Conservation (phyloP, 2,888 invertebrate species). For the Sceliomorpha sp. region DNA sequence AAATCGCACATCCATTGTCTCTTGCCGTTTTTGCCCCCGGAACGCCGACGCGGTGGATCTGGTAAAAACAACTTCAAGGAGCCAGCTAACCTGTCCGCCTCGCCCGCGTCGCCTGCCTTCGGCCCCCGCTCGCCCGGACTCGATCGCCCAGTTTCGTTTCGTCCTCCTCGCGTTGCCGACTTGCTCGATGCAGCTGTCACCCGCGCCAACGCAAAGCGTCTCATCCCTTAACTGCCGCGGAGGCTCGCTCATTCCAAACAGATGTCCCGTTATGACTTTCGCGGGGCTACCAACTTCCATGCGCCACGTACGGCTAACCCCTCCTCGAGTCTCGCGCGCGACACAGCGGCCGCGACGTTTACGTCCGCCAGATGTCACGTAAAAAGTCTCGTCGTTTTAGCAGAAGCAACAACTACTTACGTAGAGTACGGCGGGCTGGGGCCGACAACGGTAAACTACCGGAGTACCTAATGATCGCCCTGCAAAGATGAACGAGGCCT, state of each 20-base stretch:
- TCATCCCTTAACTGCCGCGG: no score
- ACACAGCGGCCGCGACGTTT: no score
- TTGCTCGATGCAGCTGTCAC: no score
- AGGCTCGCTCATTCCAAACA: no score
- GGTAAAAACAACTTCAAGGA: slow-evolving; percentile 12
- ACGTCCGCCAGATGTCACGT: no score
- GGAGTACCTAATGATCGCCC: slow-evolving; percentile 16
- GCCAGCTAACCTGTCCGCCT: background rate
- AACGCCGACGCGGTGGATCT: slow-evolving; percentile 38
- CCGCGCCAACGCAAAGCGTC: no score
- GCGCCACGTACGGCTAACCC: no score
- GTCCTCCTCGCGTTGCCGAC: no score
- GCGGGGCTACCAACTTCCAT: no score
- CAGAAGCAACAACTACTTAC: slow-evolving; percentile 10
- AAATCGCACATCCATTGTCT: slow-evolving; percentile 39
- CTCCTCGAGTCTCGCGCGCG: no score
- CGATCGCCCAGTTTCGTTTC: no score
- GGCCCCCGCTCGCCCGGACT: slow-evolving; percentile 4
- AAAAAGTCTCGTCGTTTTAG: slow-evolving; percentile 27
- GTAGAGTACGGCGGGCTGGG: slow-evolving; percentile 2
- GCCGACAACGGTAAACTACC: slow-evolving; percentile 11
- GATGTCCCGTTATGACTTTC: no score
- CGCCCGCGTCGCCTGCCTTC: slow-evolving; percentile 7
- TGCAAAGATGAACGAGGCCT: slow-evolving; percentile 13
- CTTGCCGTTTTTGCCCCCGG: slow-evolving; percentile 64